These are phyloP conservation scores for Halichondria panicea DNA, from an alignment of 37 sponge, comb jelly and placozoan genomes.

Conservation along the genomic window DNA sequence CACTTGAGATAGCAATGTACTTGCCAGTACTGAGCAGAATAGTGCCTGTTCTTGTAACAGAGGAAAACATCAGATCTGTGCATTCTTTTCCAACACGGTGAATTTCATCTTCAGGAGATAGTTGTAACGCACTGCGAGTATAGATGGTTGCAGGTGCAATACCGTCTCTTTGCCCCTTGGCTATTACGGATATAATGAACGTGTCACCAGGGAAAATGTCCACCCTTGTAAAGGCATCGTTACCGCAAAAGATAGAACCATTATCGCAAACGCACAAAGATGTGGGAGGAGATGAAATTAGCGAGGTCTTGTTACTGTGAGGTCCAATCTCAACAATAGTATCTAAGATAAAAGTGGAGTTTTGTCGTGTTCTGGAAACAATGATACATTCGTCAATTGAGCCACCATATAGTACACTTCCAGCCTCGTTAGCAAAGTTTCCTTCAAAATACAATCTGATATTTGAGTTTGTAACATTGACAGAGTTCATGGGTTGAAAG, in stretches of 20 bases:
- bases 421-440: constrained; percentile 7
- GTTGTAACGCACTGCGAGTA: background rate
- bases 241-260: background rate
- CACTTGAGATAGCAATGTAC: no score
- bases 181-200: background rate
- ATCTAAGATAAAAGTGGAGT: constrained; percentile 1
- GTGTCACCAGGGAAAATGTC: constrained; percentile 1
- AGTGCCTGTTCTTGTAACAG: background rate
- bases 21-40: background rate
- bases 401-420: constrained; percentile 25
- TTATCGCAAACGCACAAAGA: background rate
- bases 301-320: background rate
- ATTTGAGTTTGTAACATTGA: no score
- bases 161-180: constrained; percentile 1
- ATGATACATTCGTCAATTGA: constrained; percentile 8
- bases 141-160: constrained; percentile 5
- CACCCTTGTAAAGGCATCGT: background rate
- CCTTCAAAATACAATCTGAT: background rate
- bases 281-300: constrained; percentile 5
- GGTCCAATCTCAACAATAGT: background rate
- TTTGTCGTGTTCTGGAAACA: background rate
- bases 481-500: background rate
- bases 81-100: background rate
- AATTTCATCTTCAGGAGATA: background rate
- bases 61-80: background rate